Percentiles rank a stretch among this genome's conserved stretches.
phyloP scores from a whole-genome alignment of 2,797 vertebrate species.

The Rhabdophis nuchalis region DNA sequence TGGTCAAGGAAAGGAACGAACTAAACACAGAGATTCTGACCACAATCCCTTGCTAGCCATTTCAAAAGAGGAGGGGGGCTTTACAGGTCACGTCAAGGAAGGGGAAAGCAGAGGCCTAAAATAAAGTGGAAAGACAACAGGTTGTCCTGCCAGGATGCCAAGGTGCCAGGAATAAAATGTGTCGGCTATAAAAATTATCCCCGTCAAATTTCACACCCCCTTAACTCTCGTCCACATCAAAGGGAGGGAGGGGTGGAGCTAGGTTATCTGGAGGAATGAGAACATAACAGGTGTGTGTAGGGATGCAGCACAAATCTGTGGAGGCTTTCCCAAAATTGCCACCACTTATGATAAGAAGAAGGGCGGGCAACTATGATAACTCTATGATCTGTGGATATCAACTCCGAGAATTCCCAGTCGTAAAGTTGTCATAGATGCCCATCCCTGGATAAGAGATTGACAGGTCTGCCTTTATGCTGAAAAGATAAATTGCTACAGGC shows the following conservation, averaged over 20 bases:
- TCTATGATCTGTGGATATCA: neutral
- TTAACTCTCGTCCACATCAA: neutral
- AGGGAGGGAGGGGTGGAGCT: constrained; percentile 30
- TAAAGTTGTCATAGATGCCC: neutral
- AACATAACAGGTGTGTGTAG: neutral
- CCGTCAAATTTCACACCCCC: neutral
- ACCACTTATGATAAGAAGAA: rapidly evolving
- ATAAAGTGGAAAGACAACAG: constrained; percentile 49
- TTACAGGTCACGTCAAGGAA: constrained; percentile 9
- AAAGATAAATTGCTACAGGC: neutral
- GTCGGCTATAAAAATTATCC: neutral
- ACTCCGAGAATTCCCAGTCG: neutral
- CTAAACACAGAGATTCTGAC: neutral
- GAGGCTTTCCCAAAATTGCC: constrained; percentile 47
- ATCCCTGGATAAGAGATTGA: neutral
- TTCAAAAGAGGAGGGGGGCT: constrained; percentile 66
- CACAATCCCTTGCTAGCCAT: constrained; percentile 66
- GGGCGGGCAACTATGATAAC: neutral
- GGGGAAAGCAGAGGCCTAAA: constrained; percentile 60
- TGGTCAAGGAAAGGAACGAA: constrained; percentile 43
- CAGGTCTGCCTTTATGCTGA: neutral
- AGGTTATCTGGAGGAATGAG: constrained; percentile 25
- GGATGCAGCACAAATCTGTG: constrained; percentile 43
- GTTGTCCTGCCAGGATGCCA: constrained; percentile 24
- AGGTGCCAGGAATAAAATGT: neutral